Base-by-base conservation (phyloP, 1,140 invertebrate genomes). In the Physella acuta region DNA sequence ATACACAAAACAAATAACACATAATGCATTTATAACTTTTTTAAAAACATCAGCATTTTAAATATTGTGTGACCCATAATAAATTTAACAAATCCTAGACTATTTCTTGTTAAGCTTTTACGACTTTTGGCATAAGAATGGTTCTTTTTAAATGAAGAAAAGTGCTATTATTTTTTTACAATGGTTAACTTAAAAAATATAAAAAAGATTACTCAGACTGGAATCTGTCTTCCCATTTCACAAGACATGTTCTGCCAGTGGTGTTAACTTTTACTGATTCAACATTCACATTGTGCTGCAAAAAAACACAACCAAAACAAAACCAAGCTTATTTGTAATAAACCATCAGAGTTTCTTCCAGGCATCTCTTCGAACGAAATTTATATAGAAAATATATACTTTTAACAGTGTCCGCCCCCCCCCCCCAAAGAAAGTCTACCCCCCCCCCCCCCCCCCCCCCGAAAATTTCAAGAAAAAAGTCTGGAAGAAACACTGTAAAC, bases 171-270 rank as follows among this genome's bases (percentile, higher is more conserved):
- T 36, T 11, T 24, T 28, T 0, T 17, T 0, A 24, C 26, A 30
- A 17, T 8, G 30, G 11, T 16, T 4, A 28, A 20, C 17, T 8
- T 44, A 36, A 11, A 11, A n/a, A 16, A 33, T 8, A 65, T 0
- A 31, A 28, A 17, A 52, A n/a, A 52, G 34, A 26, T 34, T 11
- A 66, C 64, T 55, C 34, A 53, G 64, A 2, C 64, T 66, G 64
- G 17, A 33, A 55, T 56, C 64, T 52, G 56, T 66, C 64, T 3
- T 66, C 30, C 52, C 51, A 66, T 5, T 31, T 66, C 24, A 66
- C 51, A 11, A n/a, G 28, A 26, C 49, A 28, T 55, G 3, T 34
- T 52, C 56, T 66, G 16, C 44, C 52, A 55, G 24, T 33, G 24
- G 28, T n/a, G 51, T 66, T 52, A 20, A 66, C 20, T 24, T 26